Percentiles rank a stretch among this genome's conserved stretches.
These are phyloP conservation scores for Nasonia oneida DNA, from an alignment of 2,888 invertebrate genomes.

Conservation along the genomic window DNA sequence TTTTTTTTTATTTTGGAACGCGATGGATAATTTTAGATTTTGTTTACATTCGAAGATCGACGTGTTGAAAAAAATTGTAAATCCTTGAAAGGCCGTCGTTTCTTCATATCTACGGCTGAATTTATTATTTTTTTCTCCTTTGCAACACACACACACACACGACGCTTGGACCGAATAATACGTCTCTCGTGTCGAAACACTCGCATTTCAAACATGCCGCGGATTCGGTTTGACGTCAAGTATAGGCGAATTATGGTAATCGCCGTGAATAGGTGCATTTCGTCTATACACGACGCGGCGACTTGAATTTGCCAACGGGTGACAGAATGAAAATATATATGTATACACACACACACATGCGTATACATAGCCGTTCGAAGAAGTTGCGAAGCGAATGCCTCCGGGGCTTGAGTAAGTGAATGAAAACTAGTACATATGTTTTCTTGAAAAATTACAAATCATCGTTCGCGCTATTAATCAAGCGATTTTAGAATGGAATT, in stretches of 20 bases:
- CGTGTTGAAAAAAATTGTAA: neutral
- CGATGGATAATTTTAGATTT: neutral
- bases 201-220: neutral
- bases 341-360: neutral
- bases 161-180: slow-evolving; percentile 5
- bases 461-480: too few species aligned
- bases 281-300: neutral
- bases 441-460: too few species aligned
- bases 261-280: slow-evolving; percentile 3
- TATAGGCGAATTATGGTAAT: slow-evolving; percentile 1
- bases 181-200: neutral
- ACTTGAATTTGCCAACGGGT: neutral
- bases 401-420: neutral
- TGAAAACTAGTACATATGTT: neutral
- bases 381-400: neutral
- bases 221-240: neutral
- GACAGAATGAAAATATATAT: neutral
- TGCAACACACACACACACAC: neutral
- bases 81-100: neutral
- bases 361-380: neutral
- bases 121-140: neutral
- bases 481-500: too few species aligned
- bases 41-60: neutral
- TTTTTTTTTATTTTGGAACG: neutral
- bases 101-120: neutral